Percentiles rank a stretch among this genome's conserved stretches.
Conservation (phyloP, 2,797 vertebrate genomes). For the Phataginus tetradactyla region DNA sequence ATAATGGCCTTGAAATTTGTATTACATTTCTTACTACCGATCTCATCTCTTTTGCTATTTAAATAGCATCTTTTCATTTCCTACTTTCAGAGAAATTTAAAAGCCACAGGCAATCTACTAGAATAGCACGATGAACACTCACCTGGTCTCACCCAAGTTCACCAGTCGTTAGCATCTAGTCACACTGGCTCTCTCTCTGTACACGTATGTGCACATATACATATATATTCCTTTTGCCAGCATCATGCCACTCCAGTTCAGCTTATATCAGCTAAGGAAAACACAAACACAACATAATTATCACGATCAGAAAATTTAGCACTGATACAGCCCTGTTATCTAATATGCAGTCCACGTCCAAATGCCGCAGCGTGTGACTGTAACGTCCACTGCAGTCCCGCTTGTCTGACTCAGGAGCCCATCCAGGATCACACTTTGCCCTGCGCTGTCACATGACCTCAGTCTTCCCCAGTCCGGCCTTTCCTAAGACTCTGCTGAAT, state of each 20-base stretch:
- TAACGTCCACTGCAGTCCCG: fast-evolving
- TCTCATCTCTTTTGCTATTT: neutral
- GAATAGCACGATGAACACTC: neutral
- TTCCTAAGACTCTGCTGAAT: neutral
- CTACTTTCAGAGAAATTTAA: neutral
- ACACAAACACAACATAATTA: neutral
- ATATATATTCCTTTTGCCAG: neutral
- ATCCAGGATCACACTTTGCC: neutral
- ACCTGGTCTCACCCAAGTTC: neutral
- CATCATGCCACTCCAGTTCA: neutral
- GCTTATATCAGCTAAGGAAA: neutral
- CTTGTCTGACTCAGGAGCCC: neutral
- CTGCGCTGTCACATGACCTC: neutral
- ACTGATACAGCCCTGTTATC: neutral
- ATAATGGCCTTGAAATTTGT: neutral
- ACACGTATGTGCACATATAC: neutral
- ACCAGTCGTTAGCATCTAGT: neutral
- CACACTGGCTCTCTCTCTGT: neutral
- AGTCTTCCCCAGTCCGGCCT: neutral
- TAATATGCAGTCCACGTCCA: neutral
- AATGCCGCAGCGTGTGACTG: neutral
- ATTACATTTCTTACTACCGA: neutral
- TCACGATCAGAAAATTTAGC: neutral
- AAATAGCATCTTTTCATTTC: neutral
- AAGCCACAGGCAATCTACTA: neutral